Evolutionary conservation across 2,888 invertebrate species (phyloP).

Genomic region (Drosophila robusta): DNA sequence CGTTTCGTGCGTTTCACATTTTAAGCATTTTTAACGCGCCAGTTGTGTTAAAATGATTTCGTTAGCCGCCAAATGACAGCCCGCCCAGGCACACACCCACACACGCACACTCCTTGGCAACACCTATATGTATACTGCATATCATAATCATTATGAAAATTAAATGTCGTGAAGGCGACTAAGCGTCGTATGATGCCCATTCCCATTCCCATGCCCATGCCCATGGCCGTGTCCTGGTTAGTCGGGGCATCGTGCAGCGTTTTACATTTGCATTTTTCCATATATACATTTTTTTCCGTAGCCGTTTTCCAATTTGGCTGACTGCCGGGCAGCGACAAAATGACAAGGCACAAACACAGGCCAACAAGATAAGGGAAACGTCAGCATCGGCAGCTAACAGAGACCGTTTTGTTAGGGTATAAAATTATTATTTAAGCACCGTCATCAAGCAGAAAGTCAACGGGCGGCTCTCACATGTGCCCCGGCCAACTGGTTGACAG

Average conservation of each 20-base stretch:
- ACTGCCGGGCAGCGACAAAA: conserved; percentile 57
- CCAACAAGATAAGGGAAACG: conserved; percentile 40
- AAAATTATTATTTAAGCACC: conserved; percentile 82
- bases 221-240: conserved; percentile 18
- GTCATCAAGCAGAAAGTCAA: conserved; percentile 80
- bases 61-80: conserved; percentile 80
- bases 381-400: conserved; percentile 50
- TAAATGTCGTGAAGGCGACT: conserved; percentile 79
- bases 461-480: conserved; percentile 55
- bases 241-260: conserved; percentile 32
- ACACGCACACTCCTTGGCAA: background rate
- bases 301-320: conserved; percentile 69
- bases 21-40: conserved; percentile 80
- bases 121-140: conserved; percentile 39
- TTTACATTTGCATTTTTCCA: conserved; percentile 79
- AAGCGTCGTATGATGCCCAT: conserved; percentile 52
- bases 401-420: conserved; percentile 73
- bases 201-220: conserved; percentile 6
- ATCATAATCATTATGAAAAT: conserved; percentile 81
- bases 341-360: conserved; percentile 72
- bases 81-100: conserved; percentile 11
- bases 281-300: conserved; percentile 42
- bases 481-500: conserved; percentile 62
- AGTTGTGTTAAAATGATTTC: conserved; percentile 83
- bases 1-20: conserved; percentile 71